Percentiles rank a stretch among this genome's conserved stretches.
Evolutionary conservation across 2,888 invertebrate species (phyloP).

Genomic region (Ormyrus pomaceus): DNA sequence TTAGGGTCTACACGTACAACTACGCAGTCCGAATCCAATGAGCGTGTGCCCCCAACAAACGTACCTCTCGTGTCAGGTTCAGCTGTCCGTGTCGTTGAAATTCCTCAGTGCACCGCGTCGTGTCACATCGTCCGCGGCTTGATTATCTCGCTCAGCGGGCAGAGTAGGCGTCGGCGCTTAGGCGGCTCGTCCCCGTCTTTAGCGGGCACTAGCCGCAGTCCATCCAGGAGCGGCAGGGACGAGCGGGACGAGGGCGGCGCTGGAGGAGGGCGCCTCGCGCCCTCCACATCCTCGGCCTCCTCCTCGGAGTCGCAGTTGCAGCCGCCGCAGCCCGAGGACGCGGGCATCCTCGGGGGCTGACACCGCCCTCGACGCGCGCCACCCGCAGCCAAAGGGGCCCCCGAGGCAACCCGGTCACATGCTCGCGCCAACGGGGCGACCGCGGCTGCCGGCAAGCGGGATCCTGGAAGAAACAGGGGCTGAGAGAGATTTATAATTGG

Average conservation of each 20-base stretch:
- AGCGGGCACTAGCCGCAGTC: constrained; percentile 70
- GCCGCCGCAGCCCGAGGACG: constrained; percentile 26
- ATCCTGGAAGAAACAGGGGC: too few species aligned
- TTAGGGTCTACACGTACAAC: too few species aligned
- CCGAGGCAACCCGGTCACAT: constrained; percentile 17
- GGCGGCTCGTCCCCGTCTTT: constrained; percentile 2
- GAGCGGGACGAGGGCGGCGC: constrained; percentile 4
- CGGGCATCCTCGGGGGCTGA: constrained; percentile 42
- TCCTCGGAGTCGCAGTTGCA: constrained; percentile 32
- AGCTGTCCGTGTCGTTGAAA: too few species aligned
- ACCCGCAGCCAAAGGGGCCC: not conserved
- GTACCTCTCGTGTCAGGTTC: too few species aligned
- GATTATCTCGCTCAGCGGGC: not conserved
- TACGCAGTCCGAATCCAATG: too few species aligned
- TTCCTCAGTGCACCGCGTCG: too few species aligned
- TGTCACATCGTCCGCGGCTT: too few species aligned
- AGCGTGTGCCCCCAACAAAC: too few species aligned
- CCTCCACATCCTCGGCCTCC: constrained; percentile 73
- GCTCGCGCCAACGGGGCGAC: not conserved
- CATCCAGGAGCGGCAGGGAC: constrained; percentile 67
- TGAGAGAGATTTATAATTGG: too few species aligned
- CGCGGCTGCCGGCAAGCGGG: too few species aligned
- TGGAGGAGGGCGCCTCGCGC: constrained; percentile 52
- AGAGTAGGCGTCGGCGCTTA: constrained; percentile 4
- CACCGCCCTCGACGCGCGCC: not conserved